A percentile compares a stretch with the other conserved stretches of the same genome.
phyloP scores from a whole-genome alignment of 1,140 invertebrate genomes.

The Drosophila setifemur region DNA sequence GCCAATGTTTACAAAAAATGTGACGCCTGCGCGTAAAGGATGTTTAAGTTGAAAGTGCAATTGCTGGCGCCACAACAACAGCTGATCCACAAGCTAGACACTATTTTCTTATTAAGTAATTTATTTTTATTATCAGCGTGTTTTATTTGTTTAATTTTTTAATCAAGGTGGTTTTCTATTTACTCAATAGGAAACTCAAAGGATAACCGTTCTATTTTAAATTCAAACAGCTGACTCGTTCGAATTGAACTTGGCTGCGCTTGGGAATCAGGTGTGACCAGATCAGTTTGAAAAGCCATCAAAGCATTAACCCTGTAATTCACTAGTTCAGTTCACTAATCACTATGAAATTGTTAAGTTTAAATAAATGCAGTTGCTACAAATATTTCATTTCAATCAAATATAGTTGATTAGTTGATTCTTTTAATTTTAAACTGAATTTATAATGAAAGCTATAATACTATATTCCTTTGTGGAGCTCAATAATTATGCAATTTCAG shows the following conservation, averaged over 20 bases:
- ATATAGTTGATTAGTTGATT: no score
- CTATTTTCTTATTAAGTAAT: neutral
- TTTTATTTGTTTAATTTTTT: neutral
- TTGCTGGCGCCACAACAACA: constrained; percentile 9
- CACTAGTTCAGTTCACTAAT: no score
- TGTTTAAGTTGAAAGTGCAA: constrained; percentile 46
- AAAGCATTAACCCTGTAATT: no score
- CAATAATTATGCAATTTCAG: no score
- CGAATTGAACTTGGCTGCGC: neutral
- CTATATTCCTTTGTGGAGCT: no score
- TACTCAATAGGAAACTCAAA: neutral
- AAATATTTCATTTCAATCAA: no score
- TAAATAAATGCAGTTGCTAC: no score
- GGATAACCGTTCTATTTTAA: constrained; percentile 9
- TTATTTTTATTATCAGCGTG: neutral
- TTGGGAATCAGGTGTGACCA: neutral
- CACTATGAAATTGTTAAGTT: no score
- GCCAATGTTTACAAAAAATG: constrained; percentile 60
- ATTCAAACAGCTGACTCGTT: constrained; percentile 1
- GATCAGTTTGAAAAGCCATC: neutral
- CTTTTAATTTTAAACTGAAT: no score
- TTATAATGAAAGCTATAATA: no score
- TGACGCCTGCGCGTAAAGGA: constrained; percentile 47
- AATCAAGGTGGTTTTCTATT: neutral
- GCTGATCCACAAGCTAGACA: neutral